Base-by-base conservation (phyloP, 2,888 invertebrate genomes). In the Margaritifera margaritifera region DNA sequence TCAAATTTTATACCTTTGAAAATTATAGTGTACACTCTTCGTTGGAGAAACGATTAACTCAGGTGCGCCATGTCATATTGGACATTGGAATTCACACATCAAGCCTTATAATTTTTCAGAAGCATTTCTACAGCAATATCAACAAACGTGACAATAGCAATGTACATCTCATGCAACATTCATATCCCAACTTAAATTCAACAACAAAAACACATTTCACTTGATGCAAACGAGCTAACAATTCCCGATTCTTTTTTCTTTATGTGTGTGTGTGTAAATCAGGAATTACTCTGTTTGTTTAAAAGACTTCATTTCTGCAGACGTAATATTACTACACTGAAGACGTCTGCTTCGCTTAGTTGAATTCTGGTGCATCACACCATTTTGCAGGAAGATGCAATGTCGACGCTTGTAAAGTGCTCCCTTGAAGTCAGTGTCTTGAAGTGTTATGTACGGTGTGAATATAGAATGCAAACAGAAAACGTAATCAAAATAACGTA, bases 281-380 rank as follows among this genome's bases (percentile, higher is more conserved):
- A n/a, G 3, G 55, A 22, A 55, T 22, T n/a, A n/a, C 6, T 55
- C 55, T n/a, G 55, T 55, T n/a, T 55, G 55, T 4, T 55, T 55
- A 8, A 55, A 55, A n/a, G 55, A n/a, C 5, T 55, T 55, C 55
- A 55, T 55, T n/a, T 55, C 55, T 22, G 55, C 55, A n/a, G 55
- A 55, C 6, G 55, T 55, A n/a, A 55, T 55, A n/a, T 55, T n/a
- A 22, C 55, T 55, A 22, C 22, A 22, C 4, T 6, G 0, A 22
- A n/a, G 22, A n/a, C 22, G n/a, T n/a, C 55, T n/a, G n/a, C 55
- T n/a, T 6, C 4, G 55, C 22, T 22, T 55, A 0, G 4, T 22
- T n/a, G 22, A n/a, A 55, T 22, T 55, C 55, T 55, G 55, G 6
- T 27, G 27, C 4, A 27, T 27, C 22, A 4, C 8, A 6, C 6